Base-by-base conservation (phyloP, 2,797 vertebrate species). In the Cynopterus sphinx region DNA sequence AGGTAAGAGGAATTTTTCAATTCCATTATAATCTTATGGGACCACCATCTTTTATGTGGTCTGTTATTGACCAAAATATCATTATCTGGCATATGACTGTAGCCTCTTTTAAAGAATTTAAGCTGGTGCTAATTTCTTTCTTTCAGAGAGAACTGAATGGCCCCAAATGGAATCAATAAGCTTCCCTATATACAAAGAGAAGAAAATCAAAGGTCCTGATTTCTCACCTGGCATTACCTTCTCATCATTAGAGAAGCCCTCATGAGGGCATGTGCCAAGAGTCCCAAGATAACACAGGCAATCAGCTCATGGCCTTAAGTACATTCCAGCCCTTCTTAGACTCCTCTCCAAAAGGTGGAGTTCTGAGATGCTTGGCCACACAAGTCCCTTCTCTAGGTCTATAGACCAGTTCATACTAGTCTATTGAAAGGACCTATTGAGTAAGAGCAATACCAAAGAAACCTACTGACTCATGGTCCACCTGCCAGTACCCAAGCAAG, bases 291-390 rank as follows among this genome's bases (percentile, higher is more conserved):
- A 70, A 83, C 33, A 86, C 16, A 46, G 36, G 68, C 51, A 22
- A 68, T 21, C 28, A 13, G 19, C 55, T 59, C 1, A 49, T 11
- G 91, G 73, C 9, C n/a, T 39, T 28, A 41, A 85, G 46, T 28
- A 53, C 3, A 68, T 4, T 59, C 75, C 53, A 19, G 9, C n/a
- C 87, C 78, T 46, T 41, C 51, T 61, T 61, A 11, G 15, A 0
- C 0, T 85, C 24, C 24, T 88, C 19, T 81, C 78, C 96, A 85
- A 90, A 87, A 97, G 95, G 84, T 79, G 87, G 95, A 79, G 91
- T 83, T 78, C 70, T 26, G 10, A 21, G 53, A 55, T 39, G 43
- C 36, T 21, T 68, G n/a, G 53, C 28, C 55, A 93, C 65, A 67
- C 24, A 55, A 51, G 36, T 12, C 63, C 33, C 67, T 87, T 87